Conservation (phyloP, 2,113 vertebrate species). For the Elephantulus edwardii region DNA sequence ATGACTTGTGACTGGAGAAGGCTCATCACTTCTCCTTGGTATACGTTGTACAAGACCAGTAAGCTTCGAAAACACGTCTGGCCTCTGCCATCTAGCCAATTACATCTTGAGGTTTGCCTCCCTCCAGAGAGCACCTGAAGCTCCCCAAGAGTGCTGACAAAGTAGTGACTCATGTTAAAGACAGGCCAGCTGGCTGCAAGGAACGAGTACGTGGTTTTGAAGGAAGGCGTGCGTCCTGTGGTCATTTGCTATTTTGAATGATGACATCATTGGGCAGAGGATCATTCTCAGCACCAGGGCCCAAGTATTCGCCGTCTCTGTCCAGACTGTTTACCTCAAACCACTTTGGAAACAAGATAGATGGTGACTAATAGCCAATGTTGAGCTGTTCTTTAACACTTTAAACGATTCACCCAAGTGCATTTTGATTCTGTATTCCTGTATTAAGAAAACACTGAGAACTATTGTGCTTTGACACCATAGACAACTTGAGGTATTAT, state of each 20-base stretch:
- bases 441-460: not conserved
- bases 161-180: not conserved
- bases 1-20: not conserved
- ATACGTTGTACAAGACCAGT: not conserved
- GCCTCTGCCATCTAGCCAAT: not conserved
- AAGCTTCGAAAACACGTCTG: not conserved
- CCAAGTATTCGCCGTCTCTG: not conserved
- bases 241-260: not conserved
- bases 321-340: not conserved
- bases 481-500: not conserved
- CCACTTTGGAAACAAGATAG: not conserved
- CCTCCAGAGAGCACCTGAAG: not conserved
- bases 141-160: not conserved
- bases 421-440: not conserved
- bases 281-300: not conserved
- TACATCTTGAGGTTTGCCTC: not conserved
- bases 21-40: not conserved
- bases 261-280: not conserved
- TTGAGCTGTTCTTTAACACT: not conserved
- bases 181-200: not conserved
- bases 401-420: not conserved
- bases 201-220: not conserved
- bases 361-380: not conserved
- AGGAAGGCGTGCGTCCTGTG: not conserved
- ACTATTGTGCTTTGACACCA: not conserved